Evolutionary conservation across 2,113 vertebrate genomes (phyloP).

Genomic region (Dromas ardeola): DNA sequence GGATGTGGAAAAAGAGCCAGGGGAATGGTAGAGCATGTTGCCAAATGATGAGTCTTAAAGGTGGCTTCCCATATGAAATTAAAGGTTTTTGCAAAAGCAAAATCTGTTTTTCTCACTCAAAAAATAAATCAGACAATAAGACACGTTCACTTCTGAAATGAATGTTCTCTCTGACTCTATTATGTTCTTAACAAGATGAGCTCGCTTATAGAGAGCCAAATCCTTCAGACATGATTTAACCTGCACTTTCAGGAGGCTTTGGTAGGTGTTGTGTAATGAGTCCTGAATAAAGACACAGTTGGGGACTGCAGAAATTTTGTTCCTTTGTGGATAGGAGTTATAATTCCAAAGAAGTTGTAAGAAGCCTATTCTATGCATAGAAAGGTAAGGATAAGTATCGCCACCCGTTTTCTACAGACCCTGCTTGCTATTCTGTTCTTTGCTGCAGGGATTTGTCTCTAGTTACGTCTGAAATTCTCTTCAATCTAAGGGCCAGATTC

Average conservation of each 20-base stretch:
- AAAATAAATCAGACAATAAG: slow-evolving; percentile 34
- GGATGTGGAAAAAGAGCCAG: slow-evolving; percentile 35
- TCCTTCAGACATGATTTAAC: slow-evolving; percentile 23
- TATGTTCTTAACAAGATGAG: slow-evolving; percentile 67
- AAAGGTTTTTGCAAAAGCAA: slow-evolving; percentile 35
- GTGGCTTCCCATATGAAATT: slow-evolving; percentile 53
- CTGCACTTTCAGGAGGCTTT: slow-evolving; percentile 6
- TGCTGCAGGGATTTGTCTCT: slow-evolving; percentile 42
- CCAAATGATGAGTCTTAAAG: slow-evolving; percentile 63
- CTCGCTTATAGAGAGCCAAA: slow-evolving; percentile 39
- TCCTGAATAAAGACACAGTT: slow-evolving; percentile 22
- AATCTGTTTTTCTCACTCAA: slow-evolving; percentile 55
- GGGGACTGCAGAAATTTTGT: neutral
- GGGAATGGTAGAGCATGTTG: neutral
- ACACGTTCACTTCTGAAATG: slow-evolving; percentile 54
- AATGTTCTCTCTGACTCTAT: slow-evolving; percentile 64
- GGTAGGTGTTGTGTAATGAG: neutral
- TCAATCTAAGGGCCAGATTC: slow-evolving; percentile 8
- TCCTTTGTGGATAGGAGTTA: slow-evolving; percentile 65
- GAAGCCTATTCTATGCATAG: slow-evolving; percentile 59
- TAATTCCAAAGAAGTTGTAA: slow-evolving; percentile 68
- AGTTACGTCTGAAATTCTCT: slow-evolving; percentile 32
- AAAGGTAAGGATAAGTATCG: slow-evolving; percentile 52
- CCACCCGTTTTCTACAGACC: slow-evolving; percentile 20
- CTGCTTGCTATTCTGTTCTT: slow-evolving; percentile 27